These are phyloP conservation scores for Drosophila biarmipes DNA, from an alignment of 1,140 invertebrate species.

Conservation along the genomic window DNA sequence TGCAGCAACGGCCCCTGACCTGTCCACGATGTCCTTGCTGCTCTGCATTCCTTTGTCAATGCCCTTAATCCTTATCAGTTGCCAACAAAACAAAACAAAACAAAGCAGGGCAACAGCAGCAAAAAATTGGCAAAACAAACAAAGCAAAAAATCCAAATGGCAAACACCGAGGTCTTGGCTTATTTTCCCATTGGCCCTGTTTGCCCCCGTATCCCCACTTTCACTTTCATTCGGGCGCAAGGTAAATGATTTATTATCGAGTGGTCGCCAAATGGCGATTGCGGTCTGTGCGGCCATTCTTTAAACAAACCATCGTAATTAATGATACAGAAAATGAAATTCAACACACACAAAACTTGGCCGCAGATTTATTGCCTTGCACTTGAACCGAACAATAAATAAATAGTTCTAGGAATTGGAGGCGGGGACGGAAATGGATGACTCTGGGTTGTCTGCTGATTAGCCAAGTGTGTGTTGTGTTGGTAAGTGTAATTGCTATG, in stretches of 20 bases:
- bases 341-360: slow-evolving; percentile 52
- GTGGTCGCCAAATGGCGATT: slow-evolving; percentile 26
- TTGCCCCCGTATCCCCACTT: slow-evolving; percentile 24
- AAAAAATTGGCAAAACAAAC: slow-evolving; percentile 29
- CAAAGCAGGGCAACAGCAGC: not conserved
- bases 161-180: slow-evolving; percentile 28
- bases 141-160: slow-evolving; percentile 21
- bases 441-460: slow-evolving; percentile 12
- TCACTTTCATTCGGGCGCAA: slow-evolving; percentile 41
- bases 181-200: slow-evolving; percentile 21
- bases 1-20: slow-evolving; percentile 34
- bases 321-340: slow-evolving; percentile 55
- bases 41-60: slow-evolving; percentile 53
- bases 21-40: slow-evolving; percentile 26
- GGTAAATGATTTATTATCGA: slow-evolving; percentile 70
- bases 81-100: slow-evolving; percentile 21
- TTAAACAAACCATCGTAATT: slow-evolving; percentile 52
- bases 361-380: slow-evolving; percentile 51
- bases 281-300: slow-evolving; percentile 31
- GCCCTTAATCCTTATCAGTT: slow-evolving; percentile 70
- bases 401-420: slow-evolving; percentile 24
- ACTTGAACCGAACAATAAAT: slow-evolving; percentile 51
- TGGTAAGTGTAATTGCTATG: slow-evolving; percentile 26
- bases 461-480: slow-evolving; percentile 31
- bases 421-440: slow-evolving; percentile 10